Conservation (phyloP, 2,888 invertebrate genomes). For the Drosophila eohydei region DNA sequence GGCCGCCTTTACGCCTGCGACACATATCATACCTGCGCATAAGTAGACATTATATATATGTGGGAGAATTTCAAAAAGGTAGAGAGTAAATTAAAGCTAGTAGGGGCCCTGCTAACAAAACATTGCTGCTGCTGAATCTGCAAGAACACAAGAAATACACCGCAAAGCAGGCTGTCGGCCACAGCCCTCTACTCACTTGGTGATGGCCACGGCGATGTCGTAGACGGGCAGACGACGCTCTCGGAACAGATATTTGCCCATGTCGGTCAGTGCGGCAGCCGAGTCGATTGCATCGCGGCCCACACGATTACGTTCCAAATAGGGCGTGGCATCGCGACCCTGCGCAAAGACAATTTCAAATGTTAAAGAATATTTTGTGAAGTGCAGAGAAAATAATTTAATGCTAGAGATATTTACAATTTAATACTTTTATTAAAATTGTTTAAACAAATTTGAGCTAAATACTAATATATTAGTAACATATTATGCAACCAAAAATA, state of each 20-base stretch:
- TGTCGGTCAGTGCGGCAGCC: conserved; percentile 96
- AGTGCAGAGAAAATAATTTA: too few relatives aligned
- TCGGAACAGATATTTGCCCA: conserved; percentile 98
- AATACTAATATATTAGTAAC: too few relatives aligned
- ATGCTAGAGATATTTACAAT: too few relatives aligned
- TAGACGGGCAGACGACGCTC: conserved; percentile 97
- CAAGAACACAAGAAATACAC: conserved; percentile 59
- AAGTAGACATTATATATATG: conserved; percentile 58
- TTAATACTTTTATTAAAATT: too few relatives aligned
- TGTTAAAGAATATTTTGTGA: too few relatives aligned
- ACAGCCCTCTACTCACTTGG: conserved; percentile 91
- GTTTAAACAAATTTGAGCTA: too few relatives aligned
- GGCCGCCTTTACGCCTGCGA: conserved; percentile 97
- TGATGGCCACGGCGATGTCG: conserved; percentile 97
- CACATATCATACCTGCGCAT: conserved; percentile 97
- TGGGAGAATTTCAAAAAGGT: conserved; percentile 1
- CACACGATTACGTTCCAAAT: conserved; percentile 96
- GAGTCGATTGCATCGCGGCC: conserved; percentile 97
- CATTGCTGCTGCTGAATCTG: conserved; percentile 60
- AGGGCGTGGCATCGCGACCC: conserved; percentile 98
- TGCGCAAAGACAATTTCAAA: conserved; percentile 80
- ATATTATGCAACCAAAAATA: too few relatives aligned
- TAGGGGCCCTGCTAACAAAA: conserved; percentile 25
- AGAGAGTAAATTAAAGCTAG: conserved; percentile 7
- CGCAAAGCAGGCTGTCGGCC: conserved; percentile 10